These are phyloP conservation scores for Heliocidaris tuberculata DNA, from an alignment of 35 echinoderm and acorn worm species.

Conservation along the genomic window DNA sequence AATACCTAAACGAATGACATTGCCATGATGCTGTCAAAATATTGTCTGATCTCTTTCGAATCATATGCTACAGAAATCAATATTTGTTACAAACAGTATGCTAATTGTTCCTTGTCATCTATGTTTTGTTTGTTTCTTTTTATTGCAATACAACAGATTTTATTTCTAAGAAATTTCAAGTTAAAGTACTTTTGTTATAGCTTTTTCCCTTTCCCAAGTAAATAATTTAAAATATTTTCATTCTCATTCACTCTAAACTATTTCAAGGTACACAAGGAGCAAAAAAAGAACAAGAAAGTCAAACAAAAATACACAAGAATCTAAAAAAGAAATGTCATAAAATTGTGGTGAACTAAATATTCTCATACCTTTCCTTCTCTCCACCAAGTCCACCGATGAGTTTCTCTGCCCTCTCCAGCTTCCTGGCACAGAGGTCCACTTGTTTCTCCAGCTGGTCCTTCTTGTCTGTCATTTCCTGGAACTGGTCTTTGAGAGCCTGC, in stretches of 20 bases:
- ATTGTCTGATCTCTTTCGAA: background rate
- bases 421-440: conserved; percentile 98
- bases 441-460: conserved; percentile 96
- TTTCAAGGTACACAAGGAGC: background rate
- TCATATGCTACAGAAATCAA: background rate
- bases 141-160: background rate
- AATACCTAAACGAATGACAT: background rate
- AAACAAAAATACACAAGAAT: too few species aligned
- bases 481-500: conserved; percentile 82
- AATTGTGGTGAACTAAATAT: background rate
- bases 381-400: conserved; percentile 97
- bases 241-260: background rate
- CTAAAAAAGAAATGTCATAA: background rate
- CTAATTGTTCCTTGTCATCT: background rate
- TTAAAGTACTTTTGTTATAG: background rate
- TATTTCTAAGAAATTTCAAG: background rate
- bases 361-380: conserved; percentile 89
- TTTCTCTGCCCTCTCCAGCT: conserved; percentile 96
- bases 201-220: background rate
- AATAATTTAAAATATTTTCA: background rate
- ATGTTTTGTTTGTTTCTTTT: background rate
- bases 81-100: background rate
- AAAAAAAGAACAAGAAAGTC: background rate
- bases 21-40: background rate
- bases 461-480: conserved; percentile 97